Base-by-base conservation (phyloP, 2,888 invertebrate genomes). In the Alsophila aescularia region DNA sequence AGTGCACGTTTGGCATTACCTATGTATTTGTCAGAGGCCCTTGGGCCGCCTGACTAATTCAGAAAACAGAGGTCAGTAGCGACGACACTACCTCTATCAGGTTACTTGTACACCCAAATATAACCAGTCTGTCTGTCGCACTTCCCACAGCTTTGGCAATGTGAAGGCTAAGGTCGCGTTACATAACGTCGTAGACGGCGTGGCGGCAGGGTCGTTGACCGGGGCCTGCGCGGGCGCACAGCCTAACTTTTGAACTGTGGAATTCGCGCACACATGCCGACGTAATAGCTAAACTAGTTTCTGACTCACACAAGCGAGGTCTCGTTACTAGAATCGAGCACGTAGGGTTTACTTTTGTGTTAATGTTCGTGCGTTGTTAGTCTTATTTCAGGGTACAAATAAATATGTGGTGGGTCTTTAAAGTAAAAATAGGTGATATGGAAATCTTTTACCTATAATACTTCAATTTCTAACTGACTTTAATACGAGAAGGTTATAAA, bases 161-260 rank as follows among this genome's bases (percentile, higher is more conserved):
- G 88, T 86, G 89, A 89, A 90, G 90, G 90, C 88, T 90, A 89
- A 90, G 90, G 90, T 87, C 88, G 76, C 66, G 71, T 89, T 88
- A 86, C 81, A 83, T 87, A 88, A 87, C 62, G 57, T 72, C 72
- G 88, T 87, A 91, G 90, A 91, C 90, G 86, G 90, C 90, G 80
- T 90, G 90, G 91, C 90, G 90, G 75, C 81, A 67, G 72, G 81
- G 73, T 82, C 85, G 78, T 69, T 63, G 83, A 81, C 84, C 88
- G 89, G 90, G 90, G 90, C 85, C 83, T 73, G 82, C 81, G 82
- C 80, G 79, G 87, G 85, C 87, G 81, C 81, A 74, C 86, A 77
- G 77, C 77, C 77, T 77, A 80, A 81, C 80, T 81, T 18, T 81
- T 77, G 73, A 79, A 79, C 78, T 72, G 75, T 61, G 79, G 81